Evolutionary conservation across 2,797 vertebrate species (phyloP).

Genomic region (Acanthurus leucopareius): DNA sequence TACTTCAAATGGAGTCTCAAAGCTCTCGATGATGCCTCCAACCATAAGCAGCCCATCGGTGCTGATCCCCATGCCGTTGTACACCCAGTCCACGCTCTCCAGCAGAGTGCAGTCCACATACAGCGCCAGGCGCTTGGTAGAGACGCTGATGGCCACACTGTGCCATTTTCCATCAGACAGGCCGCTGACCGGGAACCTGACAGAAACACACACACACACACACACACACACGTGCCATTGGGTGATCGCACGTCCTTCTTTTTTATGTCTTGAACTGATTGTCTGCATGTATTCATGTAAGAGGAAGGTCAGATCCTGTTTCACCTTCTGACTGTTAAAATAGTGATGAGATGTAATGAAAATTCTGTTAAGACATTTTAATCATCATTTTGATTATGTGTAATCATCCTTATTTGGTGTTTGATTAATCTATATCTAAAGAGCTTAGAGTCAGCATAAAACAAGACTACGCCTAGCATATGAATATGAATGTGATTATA

Average conservation of each 20-base stretch:
- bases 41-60: slow-evolving; percentile 88
- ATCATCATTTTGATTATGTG: too few species aligned
- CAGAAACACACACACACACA: slow-evolving; percentile 12
- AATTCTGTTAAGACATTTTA: too few species aligned
- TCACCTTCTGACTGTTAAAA: too few species aligned
- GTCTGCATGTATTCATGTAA: not conserved
- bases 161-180: slow-evolving; percentile 91
- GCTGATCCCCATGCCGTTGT: slow-evolving; percentile 84
- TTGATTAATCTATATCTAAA: too few species aligned
- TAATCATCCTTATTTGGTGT: too few species aligned
- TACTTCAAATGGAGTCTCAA: slow-evolving; percentile 92
- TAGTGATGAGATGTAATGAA: too few species aligned
- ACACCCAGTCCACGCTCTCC: slow-evolving; percentile 90
- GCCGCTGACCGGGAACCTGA: slow-evolving; percentile 88
- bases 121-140: slow-evolving; percentile 81
- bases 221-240: slow-evolving; percentile 15
- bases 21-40: slow-evolving; percentile 87
- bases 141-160: slow-evolving; percentile 86
- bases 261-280: not conserved
- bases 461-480: too few species aligned
- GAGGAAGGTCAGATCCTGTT: not conserved
- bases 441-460: too few species aligned
- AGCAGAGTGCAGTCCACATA: slow-evolving; percentile 91
- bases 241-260: slow-evolving; percentile 8
- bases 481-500: too few species aligned